Evolutionary conservation across 2,797 vertebrate genomes (phyloP).

Genomic region (Lacerta bilineata): DNA sequence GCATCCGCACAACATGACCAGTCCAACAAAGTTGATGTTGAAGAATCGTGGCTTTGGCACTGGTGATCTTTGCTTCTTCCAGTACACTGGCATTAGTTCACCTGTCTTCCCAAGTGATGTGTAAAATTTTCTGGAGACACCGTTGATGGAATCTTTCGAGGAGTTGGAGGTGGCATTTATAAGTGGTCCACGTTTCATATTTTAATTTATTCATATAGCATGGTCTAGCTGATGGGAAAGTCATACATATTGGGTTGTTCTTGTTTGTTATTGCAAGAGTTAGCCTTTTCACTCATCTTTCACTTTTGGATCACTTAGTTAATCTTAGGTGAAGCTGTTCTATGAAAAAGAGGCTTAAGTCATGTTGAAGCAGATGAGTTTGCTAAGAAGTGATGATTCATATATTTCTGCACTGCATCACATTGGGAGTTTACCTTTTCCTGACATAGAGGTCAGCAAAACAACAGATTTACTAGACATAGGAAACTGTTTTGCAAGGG

Average conservation of each 20-base stretch:
- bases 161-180: no score
- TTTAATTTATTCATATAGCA: no score
- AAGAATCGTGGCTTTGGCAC: no score
- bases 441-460: neutral
- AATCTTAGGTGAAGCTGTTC: neutral
- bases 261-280: neutral
- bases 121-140: no score
- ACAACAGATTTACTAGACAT: neutral
- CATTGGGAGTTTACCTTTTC: neutral
- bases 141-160: no score
- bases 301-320: constrained; percentile 7
- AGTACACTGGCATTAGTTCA: no score
- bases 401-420: neutral
- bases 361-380: neutral
- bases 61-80: no score
- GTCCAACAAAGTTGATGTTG: no score
- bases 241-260: fast-evolving
- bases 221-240: neutral
- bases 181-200: no score
- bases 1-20: no score
- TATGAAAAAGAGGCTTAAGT: constrained; percentile 4
- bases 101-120: no score
- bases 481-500: neutral
- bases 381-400: neutral
- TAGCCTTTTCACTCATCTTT: neutral